Percentiles rank a stretch among this genome's conserved stretches.
Conservation (phyloP, 2,888 invertebrate species). For the Troilus luridus region DNA sequence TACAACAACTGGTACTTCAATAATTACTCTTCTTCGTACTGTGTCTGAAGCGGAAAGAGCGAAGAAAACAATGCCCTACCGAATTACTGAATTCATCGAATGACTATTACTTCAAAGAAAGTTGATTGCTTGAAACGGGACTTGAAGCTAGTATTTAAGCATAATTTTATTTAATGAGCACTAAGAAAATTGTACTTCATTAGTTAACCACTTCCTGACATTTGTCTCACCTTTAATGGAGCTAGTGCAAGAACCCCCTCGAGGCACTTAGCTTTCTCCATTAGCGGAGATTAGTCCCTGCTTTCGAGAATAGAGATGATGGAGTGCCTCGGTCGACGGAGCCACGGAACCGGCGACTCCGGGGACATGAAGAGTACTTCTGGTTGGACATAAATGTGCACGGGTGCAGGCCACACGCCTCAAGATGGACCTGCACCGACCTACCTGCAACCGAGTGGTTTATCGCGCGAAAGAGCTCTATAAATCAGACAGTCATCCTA, state of each 20-base stretch:
- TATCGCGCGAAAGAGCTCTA: background rate
- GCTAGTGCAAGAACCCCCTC: background rate
- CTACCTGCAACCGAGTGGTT: background rate
- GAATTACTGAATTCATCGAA: too few relatives aligned
- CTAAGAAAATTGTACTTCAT: background rate
- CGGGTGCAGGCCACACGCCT: background rate
- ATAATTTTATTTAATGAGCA: background rate
- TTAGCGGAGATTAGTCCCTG: slow-evolving; percentile 6
- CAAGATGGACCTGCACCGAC: background rate
- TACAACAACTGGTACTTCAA: too few relatives aligned
- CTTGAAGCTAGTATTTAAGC: too few relatives aligned
- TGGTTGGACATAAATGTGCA: background rate
- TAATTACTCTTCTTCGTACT: too few relatives aligned
- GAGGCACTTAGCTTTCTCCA: background rate
- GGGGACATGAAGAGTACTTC: background rate
- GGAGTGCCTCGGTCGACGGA: background rate
- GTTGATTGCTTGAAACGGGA: too few relatives aligned
- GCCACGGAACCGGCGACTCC: background rate
- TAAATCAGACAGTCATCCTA: background rate
- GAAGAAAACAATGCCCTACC: too few relatives aligned
- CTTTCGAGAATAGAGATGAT: background rate
- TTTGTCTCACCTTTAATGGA: slow-evolving; percentile 23
- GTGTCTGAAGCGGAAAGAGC: too few relatives aligned
- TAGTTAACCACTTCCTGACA: background rate
- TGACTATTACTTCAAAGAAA: too few relatives aligned